Conservation (phyloP, 2,888 invertebrate species). For the Aleiodes alternator region DNA sequence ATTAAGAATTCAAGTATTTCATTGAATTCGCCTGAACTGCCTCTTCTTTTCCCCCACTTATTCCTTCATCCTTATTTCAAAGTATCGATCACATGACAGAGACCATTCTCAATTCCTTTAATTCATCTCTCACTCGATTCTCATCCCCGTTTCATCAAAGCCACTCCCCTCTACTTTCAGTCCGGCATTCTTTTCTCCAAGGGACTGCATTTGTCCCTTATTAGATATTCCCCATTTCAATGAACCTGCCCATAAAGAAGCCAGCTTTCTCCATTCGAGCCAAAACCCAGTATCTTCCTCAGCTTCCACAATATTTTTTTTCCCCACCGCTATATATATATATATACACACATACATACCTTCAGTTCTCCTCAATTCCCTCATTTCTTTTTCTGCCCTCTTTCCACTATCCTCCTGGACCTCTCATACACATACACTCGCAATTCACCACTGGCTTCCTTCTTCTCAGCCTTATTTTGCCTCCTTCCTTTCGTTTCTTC, state of each 20-base stretch:
- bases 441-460: too few relatives aligned
- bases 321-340: background rate
- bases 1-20: background rate
- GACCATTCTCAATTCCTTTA: slow-evolving; percentile 39
- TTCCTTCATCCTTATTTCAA: slow-evolving; percentile 32
- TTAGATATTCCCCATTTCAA: slow-evolving; percentile 72
- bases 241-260: slow-evolving; percentile 60
- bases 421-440: background rate
- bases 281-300: slow-evolving; percentile 47
- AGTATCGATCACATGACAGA: slow-evolving; percentile 1
- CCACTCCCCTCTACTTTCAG: slow-evolving; percentile 21
- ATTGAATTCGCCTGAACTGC: background rate
- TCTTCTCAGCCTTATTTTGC: background rate
- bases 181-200: slow-evolving; percentile 60
- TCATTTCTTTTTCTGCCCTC: slow-evolving; percentile 36
- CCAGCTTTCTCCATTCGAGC: slow-evolving; percentile 39
- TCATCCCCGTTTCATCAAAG: too few relatives aligned
- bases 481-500: slow-evolving; percentile 38
- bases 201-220: slow-evolving; percentile 67
- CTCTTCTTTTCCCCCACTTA: background rate
- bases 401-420: slow-evolving; percentile 12
- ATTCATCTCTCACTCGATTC: slow-evolving; percentile 11
- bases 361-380: slow-evolving; percentile 35
- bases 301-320: slow-evolving; percentile 17
- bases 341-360: background rate